Base-by-base conservation (phyloP, 2,888 invertebrate genomes). In the Andrena minutula region DNA sequence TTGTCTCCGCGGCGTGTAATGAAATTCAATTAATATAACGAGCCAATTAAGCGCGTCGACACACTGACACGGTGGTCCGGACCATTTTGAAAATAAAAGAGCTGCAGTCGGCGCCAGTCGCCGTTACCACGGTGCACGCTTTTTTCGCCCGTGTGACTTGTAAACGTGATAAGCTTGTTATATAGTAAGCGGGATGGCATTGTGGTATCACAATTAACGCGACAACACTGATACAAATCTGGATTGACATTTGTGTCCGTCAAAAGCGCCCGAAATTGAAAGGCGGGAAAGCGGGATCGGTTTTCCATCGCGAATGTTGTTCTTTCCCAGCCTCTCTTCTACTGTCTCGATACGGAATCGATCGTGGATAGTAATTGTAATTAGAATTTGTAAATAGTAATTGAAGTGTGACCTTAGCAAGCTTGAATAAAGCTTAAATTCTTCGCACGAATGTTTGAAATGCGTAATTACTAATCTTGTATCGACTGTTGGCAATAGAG, bases 1-100 rank as follows among this genome's bases (percentile, higher is more conserved):
- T 89, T 88, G 88, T 87, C 79, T 47, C 68, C 28, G 10, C 49
- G 58, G 16, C 79, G 77, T 79, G 86, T 86, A 90, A 90, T 90
- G 88, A 90, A 91, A 85, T 90, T 91, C 90, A 91, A 91, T 91
- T 91, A 91, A 89, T 91, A 88, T 91, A 91, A 91, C 91, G 88
- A 91, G 88, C 90, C 91, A 91, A 91, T 91, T 91, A 91, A 90
- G 86, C 86, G 82, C 83, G 72, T 77, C 88, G 88, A 82, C 88
- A 86, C 82, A 84, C 86, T 88, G 88, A 88, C 88, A 88, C 84
- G 82, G 84, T 85, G 86, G 86, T 88, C 84, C 79, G 77, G 49
- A 20, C 66, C 5, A 78, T 69, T 64, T 61, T 53, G 65, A 79
- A 75, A 71, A 79, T 65, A 47, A 65, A 82, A 81, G 82, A 75